phyloP scores from a whole-genome alignment of 2,113 vertebrate genomes.

The chimpanzee (Pan troglodytes) region NHGRI_mPanTro3-v2.1_pri NC_072404.2:143354501-143355000 shows the following conservation, averaged over 20 bases:
- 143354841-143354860: too few relatives aligned
- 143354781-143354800: too few relatives aligned
- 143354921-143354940: too few relatives aligned
- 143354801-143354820: too few relatives aligned
- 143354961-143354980: too few relatives aligned
- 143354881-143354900: too few relatives aligned
- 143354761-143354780: too few relatives aligned
- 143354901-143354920: too few relatives aligned
- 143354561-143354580: constrained; percentile 15
- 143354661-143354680: neutral
- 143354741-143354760: neutral
- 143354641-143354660: neutral
- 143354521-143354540: constrained; percentile 1
- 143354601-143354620: neutral
- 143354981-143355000: too few relatives aligned
- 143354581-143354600: neutral
- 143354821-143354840: too few relatives aligned
- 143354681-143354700: neutral
- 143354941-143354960: too few relatives aligned
- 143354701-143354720: neutral
- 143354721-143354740: neutral
- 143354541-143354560: neutral
- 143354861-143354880: too few relatives aligned
- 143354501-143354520: neutral
- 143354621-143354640: neutral